These are phyloP conservation scores for Bombus breviceps DNA, from an alignment of 1,140 invertebrate species.

Conservation along the genomic window DNA sequence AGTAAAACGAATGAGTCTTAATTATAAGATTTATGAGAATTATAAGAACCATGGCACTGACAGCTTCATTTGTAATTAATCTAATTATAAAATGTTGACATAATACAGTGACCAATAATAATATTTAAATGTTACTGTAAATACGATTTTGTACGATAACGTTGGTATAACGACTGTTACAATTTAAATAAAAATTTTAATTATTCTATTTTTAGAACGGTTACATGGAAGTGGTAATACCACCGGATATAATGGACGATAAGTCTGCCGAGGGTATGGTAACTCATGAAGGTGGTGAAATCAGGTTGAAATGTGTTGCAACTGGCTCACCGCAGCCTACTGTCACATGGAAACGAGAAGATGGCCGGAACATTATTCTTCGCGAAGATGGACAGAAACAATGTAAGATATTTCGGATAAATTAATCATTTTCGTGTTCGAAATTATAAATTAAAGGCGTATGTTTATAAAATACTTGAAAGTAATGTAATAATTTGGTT, in stretches of 20 bases:
- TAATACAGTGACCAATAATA: no score
- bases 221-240: conserved; percentile 91
- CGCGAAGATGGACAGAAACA: conserved; percentile 87
- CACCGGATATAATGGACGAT: conserved; percentile 90
- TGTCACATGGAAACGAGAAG: conserved; percentile 90
- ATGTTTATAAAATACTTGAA: no score
- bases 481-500: neutral
- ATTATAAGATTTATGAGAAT: neutral
- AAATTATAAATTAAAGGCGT: neutral
- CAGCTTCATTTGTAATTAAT: neutral
- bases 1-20: neutral
- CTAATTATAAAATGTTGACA: neutral
- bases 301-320: conserved; percentile 90
- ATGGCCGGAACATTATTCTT: conserved; percentile 88
- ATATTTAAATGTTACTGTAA: no score
- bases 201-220: conserved; percentile 86
- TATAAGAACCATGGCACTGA: neutral
- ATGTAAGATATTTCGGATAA: conserved; percentile 80
- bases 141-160: no score
- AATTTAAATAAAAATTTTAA: neutral
- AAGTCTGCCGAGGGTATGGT: conserved; percentile 79
- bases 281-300: conserved; percentile 88
- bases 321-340: conserved; percentile 91
- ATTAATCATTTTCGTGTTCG: neutral
- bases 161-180: neutral